phyloP scores from a whole-genome alignment of 2,113 vertebrate species.

The Aegithalos caudatus region DNA sequence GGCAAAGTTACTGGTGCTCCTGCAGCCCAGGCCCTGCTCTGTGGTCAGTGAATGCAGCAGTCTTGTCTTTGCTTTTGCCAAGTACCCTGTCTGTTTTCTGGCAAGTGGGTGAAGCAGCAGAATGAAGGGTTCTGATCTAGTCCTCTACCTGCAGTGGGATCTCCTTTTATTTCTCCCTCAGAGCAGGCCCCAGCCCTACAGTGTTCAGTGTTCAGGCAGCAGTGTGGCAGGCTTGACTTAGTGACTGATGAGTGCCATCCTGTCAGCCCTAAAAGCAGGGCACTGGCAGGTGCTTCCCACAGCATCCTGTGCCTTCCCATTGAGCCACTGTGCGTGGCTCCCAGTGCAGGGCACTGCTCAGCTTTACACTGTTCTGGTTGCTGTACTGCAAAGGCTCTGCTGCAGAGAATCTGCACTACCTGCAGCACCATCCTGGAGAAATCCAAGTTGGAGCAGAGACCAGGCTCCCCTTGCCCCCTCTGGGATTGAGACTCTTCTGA shows the following conservation, averaged over 20 bases:
- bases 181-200: background rate
- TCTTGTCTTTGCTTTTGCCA: background rate
- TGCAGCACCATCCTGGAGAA: no score
- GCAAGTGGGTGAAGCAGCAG: background rate
- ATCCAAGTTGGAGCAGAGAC: no score
- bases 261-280: background rate
- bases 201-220: background rate
- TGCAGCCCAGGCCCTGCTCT: background rate
- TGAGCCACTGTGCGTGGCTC: fast-evolving
- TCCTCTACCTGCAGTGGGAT: background rate
- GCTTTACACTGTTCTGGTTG: no score
- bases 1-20: background rate
- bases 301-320: background rate
- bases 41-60: background rate
- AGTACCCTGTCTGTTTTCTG: background rate
- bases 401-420: no score
- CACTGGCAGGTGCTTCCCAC: background rate
- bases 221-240: background rate
- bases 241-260: background rate
- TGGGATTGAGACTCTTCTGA: no score
- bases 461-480: no score
- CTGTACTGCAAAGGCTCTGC: no score
- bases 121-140: background rate
- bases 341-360: background rate
- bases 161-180: background rate